A percentile compares a stretch with the other conserved stretches of the same genome.
phyloP scores from a whole-genome alignment of 2,888 invertebrate species.

The Eupeodes latifasciatus region DNA sequence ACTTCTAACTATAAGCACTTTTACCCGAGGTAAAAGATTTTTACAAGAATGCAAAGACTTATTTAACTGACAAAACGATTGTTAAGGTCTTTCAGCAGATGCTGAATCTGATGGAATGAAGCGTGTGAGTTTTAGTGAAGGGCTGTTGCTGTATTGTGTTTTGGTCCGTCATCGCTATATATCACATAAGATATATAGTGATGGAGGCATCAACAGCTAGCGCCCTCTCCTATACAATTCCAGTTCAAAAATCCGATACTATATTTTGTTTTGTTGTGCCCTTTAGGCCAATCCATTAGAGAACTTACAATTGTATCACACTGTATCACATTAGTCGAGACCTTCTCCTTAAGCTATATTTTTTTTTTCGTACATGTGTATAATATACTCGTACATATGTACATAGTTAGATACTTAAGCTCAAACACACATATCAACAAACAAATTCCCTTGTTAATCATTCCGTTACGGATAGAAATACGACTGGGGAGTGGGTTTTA shows the following conservation, averaged over 20 bases:
- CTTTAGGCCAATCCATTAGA: constrained; percentile 70
- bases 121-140: background rate
- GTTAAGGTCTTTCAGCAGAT: constrained; percentile 10
- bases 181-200: constrained; percentile 14
- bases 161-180: constrained; percentile 16
- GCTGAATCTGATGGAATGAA: background rate
- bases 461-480: constrained; percentile 53
- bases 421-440: constrained; percentile 29
- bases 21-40: constrained; percentile 13
- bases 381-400: no score
- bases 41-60: constrained; percentile 49
- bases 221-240: background rate
- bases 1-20: constrained; percentile 60
- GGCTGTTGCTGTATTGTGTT: constrained; percentile 4
- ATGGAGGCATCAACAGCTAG: constrained; percentile 5
- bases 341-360: background rate
- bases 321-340: constrained; percentile 66
- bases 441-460: constrained; percentile 65
- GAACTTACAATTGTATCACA: constrained; percentile 59
- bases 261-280: constrained; percentile 38
- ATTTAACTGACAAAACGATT: constrained; percentile 49
- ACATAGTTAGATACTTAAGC: background rate
- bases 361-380: background rate
- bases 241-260: background rate
- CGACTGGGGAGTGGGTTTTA: background rate